Conservation (phyloP, 1,140 invertebrate genomes). For the Ylistrum balloti region DNA sequence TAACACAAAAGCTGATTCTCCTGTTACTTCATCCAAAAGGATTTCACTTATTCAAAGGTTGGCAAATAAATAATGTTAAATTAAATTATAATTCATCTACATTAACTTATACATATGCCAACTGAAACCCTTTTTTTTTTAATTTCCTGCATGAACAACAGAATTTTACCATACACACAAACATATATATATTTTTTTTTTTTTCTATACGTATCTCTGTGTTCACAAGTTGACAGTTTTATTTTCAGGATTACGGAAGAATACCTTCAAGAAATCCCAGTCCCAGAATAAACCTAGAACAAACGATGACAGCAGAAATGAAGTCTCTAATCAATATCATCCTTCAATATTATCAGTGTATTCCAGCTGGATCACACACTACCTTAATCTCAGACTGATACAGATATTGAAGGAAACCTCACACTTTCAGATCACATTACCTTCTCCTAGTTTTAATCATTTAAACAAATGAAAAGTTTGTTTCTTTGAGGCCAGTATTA, state of each 20-base stretch:
- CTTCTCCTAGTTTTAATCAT: not conserved
- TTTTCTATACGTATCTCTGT: not conserved
- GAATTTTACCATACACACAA: not conserved
- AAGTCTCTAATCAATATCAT: not conserved
- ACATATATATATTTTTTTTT: too few relatives aligned
- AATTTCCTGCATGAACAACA: not conserved
- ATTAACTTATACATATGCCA: too few relatives aligned
- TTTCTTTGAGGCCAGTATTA: not conserved
- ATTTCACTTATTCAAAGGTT: too few relatives aligned
- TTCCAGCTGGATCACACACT: not conserved
- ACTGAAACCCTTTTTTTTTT: too few relatives aligned
- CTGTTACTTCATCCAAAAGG: too few relatives aligned
- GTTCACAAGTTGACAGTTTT: not conserved
- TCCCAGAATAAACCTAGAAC: slow-evolving; percentile 12
- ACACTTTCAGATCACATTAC: not conserved
- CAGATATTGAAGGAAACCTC: not conserved
- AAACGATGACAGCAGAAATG: not conserved
- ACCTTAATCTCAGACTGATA: not conserved
- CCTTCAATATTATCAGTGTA: not conserved
- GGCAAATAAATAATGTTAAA: too few relatives aligned
- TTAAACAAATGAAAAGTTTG: not conserved
- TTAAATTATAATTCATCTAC: too few relatives aligned
- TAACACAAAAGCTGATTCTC: too few relatives aligned
- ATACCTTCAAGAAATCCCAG: not conserved
- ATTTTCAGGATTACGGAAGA: not conserved